Conservation (phyloP, 2,797 vertebrate species). For the Micromesistius poutassou region DNA sequence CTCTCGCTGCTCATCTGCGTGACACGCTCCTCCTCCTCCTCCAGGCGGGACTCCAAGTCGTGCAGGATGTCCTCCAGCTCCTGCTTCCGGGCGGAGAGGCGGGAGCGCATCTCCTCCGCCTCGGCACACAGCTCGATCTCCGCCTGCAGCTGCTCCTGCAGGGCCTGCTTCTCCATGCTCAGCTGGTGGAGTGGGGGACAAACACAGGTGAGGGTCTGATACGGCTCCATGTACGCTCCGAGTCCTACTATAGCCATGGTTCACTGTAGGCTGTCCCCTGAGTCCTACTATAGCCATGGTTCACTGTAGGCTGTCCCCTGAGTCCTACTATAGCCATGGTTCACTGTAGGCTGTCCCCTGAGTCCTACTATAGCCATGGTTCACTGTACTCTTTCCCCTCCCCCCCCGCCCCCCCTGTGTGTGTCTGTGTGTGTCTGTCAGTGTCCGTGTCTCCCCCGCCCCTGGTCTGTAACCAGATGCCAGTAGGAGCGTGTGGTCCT, state of each 20-base stretch:
- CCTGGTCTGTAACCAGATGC: background rate
- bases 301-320: no score
- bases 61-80: slow-evolving; percentile 98
- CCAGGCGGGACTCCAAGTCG: slow-evolving; percentile 92
- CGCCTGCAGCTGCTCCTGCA: slow-evolving; percentile 97
- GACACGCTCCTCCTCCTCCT: slow-evolving; percentile 94
- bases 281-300: no score
- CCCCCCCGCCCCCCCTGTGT: no score
- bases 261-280: no score
- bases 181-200: slow-evolving; percentile 66
- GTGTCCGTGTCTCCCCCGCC: no score
- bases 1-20: slow-evolving; percentile 83
- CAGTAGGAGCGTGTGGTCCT: background rate
- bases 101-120: slow-evolving; percentile 93
- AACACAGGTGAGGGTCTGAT: background rate
- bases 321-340: no score
- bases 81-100: slow-evolving; percentile 91
- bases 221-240: background rate
- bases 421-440: no score
- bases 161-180: slow-evolving; percentile 86
- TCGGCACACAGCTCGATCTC: slow-evolving; percentile 95
- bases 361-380: no score
- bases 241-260: background rate
- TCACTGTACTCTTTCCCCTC: no score
- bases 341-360: no score